Evolutionary conservation across 2,113 vertebrate genomes (phyloP).

Genomic region (Sylvilagus bachmani): DNA sequence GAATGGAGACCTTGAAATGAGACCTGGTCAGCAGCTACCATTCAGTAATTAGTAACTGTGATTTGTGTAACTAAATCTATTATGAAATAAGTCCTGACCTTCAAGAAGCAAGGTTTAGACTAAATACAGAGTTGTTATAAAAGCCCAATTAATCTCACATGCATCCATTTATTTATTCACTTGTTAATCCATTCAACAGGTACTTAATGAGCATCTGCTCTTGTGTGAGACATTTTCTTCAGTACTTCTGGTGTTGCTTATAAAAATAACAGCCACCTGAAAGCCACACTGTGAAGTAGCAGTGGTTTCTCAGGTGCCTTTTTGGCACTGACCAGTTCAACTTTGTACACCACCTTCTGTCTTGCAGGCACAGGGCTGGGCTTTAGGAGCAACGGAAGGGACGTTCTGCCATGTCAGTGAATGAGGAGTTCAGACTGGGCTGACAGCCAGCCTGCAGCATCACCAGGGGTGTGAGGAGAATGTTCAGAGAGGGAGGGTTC

Average conservation of each 20-base stretch:
- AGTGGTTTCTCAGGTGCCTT: background rate
- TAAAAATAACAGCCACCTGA: background rate
- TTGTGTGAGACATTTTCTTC: slow-evolving; percentile 13
- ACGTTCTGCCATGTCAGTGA: background rate
- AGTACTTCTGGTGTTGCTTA: background rate
- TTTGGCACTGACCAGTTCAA: background rate
- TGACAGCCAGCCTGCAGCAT: background rate
- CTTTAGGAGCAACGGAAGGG: background rate
- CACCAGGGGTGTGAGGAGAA: background rate
- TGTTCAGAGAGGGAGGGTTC: background rate
- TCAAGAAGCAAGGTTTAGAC: background rate
- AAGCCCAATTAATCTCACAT: background rate
- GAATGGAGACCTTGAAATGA: background rate
- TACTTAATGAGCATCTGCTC: background rate
- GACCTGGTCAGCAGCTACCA: background rate
- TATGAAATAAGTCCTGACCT: background rate
- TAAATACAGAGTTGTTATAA: background rate
- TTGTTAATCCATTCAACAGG: background rate
- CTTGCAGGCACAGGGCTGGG: background rate
- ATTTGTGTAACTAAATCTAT: background rate
- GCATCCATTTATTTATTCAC: background rate
- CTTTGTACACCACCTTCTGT: background rate
- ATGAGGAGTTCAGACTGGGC: background rate
- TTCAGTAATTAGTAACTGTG: background rate
- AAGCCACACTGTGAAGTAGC: background rate